Evolutionary conservation across 2,888 invertebrate genomes (phyloP).

Genomic region (Brachyptera risi): DNA sequence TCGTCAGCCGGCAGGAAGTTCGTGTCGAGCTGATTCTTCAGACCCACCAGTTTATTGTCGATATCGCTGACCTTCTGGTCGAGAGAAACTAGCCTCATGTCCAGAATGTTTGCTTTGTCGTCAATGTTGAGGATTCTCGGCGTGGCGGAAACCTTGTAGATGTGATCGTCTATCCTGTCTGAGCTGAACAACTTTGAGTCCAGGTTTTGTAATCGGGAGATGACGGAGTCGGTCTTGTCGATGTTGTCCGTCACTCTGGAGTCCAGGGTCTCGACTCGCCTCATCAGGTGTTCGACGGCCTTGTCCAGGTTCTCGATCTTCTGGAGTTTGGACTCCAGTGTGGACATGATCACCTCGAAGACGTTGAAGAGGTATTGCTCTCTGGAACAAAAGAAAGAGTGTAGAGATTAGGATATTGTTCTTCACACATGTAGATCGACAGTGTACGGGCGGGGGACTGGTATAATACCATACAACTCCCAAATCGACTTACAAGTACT

Average conservation of each 20-base stretch:
- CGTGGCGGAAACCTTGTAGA: slow-evolving; percentile 43
- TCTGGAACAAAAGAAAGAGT: slow-evolving; percentile 52
- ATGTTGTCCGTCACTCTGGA: slow-evolving; percentile 78
- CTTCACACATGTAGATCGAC: too few species aligned
- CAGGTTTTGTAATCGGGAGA: slow-evolving; percentile 68
- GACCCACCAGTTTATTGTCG: slow-evolving; percentile 68
- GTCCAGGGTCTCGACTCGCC: slow-evolving; percentile 77
- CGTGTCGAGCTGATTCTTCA: slow-evolving; percentile 79
- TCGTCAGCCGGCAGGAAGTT: slow-evolving; percentile 78
- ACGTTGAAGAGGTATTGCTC: slow-evolving; percentile 85
- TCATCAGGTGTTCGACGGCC: slow-evolving; percentile 82
- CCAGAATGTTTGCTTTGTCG: slow-evolving; percentile 50
- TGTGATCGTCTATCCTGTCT: slow-evolving; percentile 38
- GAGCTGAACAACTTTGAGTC: slow-evolving; percentile 71
- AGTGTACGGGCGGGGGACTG: too few species aligned
- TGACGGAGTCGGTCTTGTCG: slow-evolving; percentile 78
- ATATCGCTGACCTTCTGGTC: slow-evolving; percentile 83
- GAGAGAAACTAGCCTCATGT: slow-evolving; percentile 63
- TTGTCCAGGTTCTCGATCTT: slow-evolving; percentile 84
- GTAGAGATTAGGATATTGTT: too few species aligned
- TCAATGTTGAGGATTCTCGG: slow-evolving; percentile 37
- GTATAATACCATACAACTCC: too few species aligned
- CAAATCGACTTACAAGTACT: too few species aligned
- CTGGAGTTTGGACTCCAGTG: slow-evolving; percentile 80
- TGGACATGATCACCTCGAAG: slow-evolving; percentile 86